These are phyloP conservation scores for Drosophila baimaii DNA, from an alignment of 1,140 invertebrate species.

Conservation along the genomic window DNA sequence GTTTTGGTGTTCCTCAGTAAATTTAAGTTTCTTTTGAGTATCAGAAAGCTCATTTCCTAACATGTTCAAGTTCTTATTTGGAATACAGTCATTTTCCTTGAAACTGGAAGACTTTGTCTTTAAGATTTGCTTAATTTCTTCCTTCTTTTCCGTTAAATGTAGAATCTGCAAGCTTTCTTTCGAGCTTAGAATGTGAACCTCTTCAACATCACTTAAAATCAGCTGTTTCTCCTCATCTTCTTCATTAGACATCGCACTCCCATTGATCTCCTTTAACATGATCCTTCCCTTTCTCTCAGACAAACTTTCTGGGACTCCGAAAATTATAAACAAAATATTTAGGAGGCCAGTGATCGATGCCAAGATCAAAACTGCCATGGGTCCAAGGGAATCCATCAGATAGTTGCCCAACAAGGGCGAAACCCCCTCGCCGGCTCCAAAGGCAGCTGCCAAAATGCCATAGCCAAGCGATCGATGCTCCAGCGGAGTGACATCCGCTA, in stretches of 20 bases:
- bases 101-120: too few relatives aligned
- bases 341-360: conserved; percentile 97
- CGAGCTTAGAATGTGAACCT: neutral
- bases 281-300: conserved; percentile 92
- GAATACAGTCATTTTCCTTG: too few relatives aligned
- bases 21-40: too few relatives aligned
- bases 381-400: conserved; percentile 93
- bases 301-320: conserved; percentile 98
- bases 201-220: neutral
- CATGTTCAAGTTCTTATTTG: too few relatives aligned
- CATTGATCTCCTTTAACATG: conserved; percentile 97
- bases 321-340: conserved; percentile 98
- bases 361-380: conserved; percentile 96
- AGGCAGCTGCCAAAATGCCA: conserved; percentile 98
- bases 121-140: too few relatives aligned
- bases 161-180: neutral
- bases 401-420: conserved; percentile 98
- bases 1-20: too few relatives aligned
- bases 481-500: conserved; percentile 98
- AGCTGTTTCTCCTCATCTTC: neutral
- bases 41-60: too few relatives aligned
- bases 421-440: conserved; percentile 98
- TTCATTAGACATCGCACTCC: neutral
- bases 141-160: neutral
- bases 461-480: conserved; percentile 97